Percentiles rank a stretch among this genome's conserved stretches.
phyloP scores from a whole-genome alignment of 2,888 invertebrate species.

The Lasius platythorax region DNA sequence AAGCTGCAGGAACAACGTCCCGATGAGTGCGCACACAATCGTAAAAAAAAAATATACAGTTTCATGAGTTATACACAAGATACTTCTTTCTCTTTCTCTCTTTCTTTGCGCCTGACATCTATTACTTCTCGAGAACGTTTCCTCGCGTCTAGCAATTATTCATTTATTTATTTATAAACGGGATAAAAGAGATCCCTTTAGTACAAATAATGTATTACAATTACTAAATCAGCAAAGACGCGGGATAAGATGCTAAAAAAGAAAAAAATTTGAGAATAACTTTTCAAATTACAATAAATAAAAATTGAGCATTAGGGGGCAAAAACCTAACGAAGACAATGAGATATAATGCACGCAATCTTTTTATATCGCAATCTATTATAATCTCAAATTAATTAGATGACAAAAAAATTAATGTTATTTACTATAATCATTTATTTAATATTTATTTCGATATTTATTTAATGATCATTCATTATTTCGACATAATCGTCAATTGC shows the following conservation, averaged over 20 bases:
- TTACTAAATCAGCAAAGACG: too few relatives aligned
- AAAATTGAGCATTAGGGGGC: too few relatives aligned
- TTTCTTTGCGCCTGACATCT: not conserved
- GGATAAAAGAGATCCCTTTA: too few relatives aligned
- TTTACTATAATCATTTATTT: not conserved
- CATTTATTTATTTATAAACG: too few relatives aligned
- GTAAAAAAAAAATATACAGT: slow-evolving; percentile 36
- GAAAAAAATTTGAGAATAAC: too few relatives aligned
- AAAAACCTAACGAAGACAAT: too few relatives aligned
- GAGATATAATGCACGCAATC: not conserved
- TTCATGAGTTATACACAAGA: not conserved
- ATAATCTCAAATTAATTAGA: not conserved
- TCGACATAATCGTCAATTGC: not conserved
- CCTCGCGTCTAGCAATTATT: not conserved
- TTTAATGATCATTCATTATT: not conserved
- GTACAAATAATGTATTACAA: too few relatives aligned
- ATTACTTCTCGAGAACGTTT: not conserved
- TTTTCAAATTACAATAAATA: too few relatives aligned
- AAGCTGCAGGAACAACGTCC: not conserved
- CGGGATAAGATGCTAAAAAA: too few relatives aligned
- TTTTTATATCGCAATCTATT: too few relatives aligned
- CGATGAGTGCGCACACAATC: slow-evolving; percentile 1
- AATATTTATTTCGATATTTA: not conserved
- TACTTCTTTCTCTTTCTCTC: not conserved
- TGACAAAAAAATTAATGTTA: not conserved